Conservation (phyloP, 1,140 invertebrate genomes). For the Penaeus chinensis region DNA sequence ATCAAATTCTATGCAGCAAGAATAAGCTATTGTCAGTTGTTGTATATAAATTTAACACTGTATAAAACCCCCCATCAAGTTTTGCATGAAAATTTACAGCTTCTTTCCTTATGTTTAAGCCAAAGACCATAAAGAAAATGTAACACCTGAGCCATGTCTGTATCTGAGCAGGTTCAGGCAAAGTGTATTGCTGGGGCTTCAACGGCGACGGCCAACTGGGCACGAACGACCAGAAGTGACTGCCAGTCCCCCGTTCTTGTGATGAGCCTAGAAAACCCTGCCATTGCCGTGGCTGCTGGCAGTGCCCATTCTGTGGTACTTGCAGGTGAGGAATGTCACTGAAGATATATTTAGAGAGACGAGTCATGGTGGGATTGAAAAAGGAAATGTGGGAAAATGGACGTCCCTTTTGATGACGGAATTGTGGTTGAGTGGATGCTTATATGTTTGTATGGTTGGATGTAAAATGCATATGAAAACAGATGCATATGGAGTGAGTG, state of each 20-base stretch:
- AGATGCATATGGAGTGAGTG: no score
- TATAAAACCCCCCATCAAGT: no score
- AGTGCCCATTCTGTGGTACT: slow-evolving; percentile 70
- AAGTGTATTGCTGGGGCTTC: slow-evolving; percentile 74
- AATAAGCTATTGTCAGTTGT: no score
- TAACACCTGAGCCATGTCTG: background rate
- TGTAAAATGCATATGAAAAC: no score
- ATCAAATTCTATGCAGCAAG: no score
- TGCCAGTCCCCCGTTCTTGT: slow-evolving; percentile 32
- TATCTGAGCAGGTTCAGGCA: slow-evolving; percentile 68
- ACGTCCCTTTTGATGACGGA: no score
- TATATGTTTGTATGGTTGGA: no score
- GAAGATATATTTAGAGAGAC: background rate
- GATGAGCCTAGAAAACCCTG: slow-evolving; percentile 43
- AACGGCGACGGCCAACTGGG: slow-evolving; percentile 79
- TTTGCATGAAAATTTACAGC: no score
- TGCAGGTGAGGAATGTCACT: slow-evolving; percentile 67
- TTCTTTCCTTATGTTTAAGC: no score
- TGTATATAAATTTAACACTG: no score
- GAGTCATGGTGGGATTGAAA: background rate
- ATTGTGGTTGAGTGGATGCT: background rate
- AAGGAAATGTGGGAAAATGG: background rate
- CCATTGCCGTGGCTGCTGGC: slow-evolving; percentile 48
- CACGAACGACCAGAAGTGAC: slow-evolving; percentile 66
- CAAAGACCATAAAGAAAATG: no score